A percentile compares a stretch with the other conserved stretches of the same genome.
phyloP scores from a whole-genome alignment of 1,140 invertebrate genomes.

The Amyelois transitella region DNA sequence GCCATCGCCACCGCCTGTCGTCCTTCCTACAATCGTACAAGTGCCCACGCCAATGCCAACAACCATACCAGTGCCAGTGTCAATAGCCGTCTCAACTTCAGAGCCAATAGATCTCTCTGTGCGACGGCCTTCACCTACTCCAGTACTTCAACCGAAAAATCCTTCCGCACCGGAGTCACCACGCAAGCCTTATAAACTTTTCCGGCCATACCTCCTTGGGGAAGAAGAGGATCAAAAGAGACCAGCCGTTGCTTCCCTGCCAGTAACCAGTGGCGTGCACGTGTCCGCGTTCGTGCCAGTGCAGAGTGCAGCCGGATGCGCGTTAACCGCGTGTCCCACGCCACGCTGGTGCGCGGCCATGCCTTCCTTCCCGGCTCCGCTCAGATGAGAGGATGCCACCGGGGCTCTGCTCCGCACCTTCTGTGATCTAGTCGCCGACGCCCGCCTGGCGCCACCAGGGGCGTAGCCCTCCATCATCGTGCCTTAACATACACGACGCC shows the following conservation, averaged over 20 bases:
- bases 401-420: conserved; percentile 44
- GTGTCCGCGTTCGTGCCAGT: conserved; percentile 61
- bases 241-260: conserved; percentile 43
- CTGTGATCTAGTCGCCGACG: conserved; percentile 72
- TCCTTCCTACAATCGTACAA: conserved; percentile 57
- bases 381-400: conserved; percentile 55
- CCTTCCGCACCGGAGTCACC: conserved; percentile 30
- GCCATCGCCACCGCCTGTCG: conserved; percentile 62
- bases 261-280: conserved; percentile 41
- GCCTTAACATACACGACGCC: conserved; percentile 67
- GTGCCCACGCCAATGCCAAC: conserved; percentile 35
- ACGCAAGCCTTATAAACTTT: conserved; percentile 76
- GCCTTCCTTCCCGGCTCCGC: conserved; percentile 52
- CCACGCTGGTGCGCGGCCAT: conserved; percentile 44
- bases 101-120: conserved; percentile 75
- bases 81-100: conserved; percentile 34
- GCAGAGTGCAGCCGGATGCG: conserved; percentile 50
- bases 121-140: conserved; percentile 51
- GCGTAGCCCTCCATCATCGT: conserved; percentile 66
- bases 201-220: conserved; percentile 75
- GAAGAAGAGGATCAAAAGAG: conserved; percentile 38
- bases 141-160: conserved; percentile 23
- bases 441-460: conserved; percentile 64
- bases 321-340: conserved; percentile 41
- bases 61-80: conserved; percentile 19